Percentiles rank a stretch among this genome's conserved stretches.
phyloP scores from a whole-genome alignment of 2,797 vertebrate genomes.

The Helarctos malayanus region DNA sequence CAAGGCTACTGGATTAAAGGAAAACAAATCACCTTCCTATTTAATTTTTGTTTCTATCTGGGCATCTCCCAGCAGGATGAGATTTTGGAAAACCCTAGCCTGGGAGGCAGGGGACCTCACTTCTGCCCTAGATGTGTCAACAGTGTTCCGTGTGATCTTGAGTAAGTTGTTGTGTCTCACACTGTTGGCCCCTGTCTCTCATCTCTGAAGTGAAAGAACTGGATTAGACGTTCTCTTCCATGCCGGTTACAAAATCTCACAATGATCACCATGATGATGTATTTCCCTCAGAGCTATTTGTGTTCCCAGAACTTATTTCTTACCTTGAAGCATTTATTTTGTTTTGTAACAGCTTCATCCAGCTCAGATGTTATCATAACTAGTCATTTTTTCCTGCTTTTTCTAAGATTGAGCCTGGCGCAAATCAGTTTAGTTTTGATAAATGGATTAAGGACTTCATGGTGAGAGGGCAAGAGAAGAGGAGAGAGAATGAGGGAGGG shows the following conservation, averaged over 20 bases:
- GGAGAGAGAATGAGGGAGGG: background rate
- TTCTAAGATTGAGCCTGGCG: background rate
- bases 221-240: background rate
- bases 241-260: background rate
- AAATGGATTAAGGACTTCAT: background rate
- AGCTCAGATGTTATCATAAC: background rate
- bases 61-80: background rate
- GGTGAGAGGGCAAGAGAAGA: background rate
- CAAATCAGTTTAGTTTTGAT: background rate
- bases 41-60: background rate
- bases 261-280: background rate
- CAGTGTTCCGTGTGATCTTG: background rate
- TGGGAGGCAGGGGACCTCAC: background rate
- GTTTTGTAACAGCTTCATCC: background rate
- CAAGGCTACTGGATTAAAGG: background rate
- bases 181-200: background rate
- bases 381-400: constrained; percentile 35
- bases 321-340: background rate
- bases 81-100: background rate
- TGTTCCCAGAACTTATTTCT: background rate
- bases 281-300: background rate
- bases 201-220: background rate
- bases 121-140: background rate
- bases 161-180: background rate
- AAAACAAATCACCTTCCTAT: background rate